Conservation (phyloP, 2,113 vertebrate genomes). For the Lophura nycthemera region DNA sequence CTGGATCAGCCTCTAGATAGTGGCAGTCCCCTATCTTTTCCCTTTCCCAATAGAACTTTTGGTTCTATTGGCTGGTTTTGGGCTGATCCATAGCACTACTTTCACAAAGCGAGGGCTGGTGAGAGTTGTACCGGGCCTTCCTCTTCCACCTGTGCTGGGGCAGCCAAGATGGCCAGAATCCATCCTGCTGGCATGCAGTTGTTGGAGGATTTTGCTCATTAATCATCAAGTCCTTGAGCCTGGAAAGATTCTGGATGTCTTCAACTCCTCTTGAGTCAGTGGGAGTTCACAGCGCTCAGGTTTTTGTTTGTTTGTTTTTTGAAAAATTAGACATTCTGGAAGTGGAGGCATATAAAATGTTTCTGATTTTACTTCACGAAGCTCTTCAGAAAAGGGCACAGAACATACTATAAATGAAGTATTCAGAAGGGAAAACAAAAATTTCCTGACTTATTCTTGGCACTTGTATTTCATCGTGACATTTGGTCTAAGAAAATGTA, state of each 20-base stretch:
- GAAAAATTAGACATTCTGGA: background rate
- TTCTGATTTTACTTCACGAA: conserved; percentile 57
- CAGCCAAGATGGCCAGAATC: background rate
- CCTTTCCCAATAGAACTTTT: background rate
- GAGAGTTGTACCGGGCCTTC: too few relatives aligned
- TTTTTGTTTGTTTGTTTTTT: too few relatives aligned
- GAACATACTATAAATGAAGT: conserved; percentile 68
- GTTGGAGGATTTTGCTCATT: background rate
- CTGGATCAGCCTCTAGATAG: fast-evolving
- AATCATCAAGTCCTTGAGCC: background rate
- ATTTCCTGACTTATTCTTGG: conserved; percentile 75
- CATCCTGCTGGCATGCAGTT: fast-evolving
- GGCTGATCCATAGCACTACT: background rate
- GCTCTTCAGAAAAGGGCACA: conserved; percentile 38
- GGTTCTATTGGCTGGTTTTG: background rate
- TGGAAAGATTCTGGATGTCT: background rate
- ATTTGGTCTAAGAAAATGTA: conserved; percentile 72
- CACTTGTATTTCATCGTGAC: conserved; percentile 64
- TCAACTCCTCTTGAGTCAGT: background rate
- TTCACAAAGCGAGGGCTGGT: background rate
- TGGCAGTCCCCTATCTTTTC: background rate
- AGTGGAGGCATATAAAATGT: background rate
- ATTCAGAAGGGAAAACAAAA: conserved; percentile 71
- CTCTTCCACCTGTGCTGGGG: fast-evolving
- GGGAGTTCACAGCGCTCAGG: background rate